Evolutionary conservation across 2,113 vertebrate genomes (phyloP).

Genomic region (Neodon shergylaensis): DNA sequence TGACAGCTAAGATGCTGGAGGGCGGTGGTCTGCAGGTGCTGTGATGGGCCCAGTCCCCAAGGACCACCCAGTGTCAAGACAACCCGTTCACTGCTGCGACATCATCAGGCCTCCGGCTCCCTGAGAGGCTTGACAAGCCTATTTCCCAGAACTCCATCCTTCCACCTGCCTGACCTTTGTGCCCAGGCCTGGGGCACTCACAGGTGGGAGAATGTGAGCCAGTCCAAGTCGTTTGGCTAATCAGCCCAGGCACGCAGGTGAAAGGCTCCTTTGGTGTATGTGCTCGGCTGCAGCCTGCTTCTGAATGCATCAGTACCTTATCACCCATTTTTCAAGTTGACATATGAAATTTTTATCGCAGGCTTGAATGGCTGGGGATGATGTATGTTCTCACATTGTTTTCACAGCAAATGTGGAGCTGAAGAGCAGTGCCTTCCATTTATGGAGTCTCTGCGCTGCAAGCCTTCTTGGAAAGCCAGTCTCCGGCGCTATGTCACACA

Average conservation of each 20-base stretch:
- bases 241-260: fast-evolving
- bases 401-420: background rate
- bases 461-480: background rate
- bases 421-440: background rate
- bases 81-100: fast-evolving
- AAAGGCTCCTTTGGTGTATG: fast-evolving
- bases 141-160: background rate
- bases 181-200: background rate
- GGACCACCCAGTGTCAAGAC: background rate
- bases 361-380: background rate
- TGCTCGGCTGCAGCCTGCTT: fast-evolving
- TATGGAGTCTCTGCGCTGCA: background rate
- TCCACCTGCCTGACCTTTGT: fast-evolving
- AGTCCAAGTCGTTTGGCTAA: fast-evolving
- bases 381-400: background rate
- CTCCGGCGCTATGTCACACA: background rate
- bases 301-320: fast-evolving
- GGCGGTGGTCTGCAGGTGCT: fast-evolving
- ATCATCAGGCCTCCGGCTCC: background rate
- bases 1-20: background rate
- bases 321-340: background rate
- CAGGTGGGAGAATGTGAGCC: fast-evolving
- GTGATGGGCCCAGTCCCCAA: fast-evolving
- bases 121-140: background rate
- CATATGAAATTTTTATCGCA: background rate